Percentiles rank a stretch among this genome's conserved stretches.
Evolutionary conservation across 1,140 invertebrate genomes (phyloP).

Genomic region (Drosophila lacertosa): DNA sequence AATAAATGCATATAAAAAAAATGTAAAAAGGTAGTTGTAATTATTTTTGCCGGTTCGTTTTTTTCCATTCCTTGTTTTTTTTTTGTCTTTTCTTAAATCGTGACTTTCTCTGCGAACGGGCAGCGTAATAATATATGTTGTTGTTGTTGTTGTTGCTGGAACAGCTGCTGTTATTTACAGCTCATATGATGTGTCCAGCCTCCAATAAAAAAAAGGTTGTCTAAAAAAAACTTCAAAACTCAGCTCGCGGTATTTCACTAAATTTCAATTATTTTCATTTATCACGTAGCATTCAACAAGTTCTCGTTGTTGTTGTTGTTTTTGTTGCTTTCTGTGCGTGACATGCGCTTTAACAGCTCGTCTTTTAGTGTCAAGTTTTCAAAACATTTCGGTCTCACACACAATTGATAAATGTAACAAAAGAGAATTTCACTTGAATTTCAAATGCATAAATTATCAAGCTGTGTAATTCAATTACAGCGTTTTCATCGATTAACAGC

Average conservation of each 20-base stretch:
- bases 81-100: conserved; percentile 40
- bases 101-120: conserved; percentile 40
- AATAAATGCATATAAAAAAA: not conserved
- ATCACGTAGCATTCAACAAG: conserved; percentile 32
- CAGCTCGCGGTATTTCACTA: not conserved
- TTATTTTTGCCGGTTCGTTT: conserved; percentile 29
- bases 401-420: not conserved
- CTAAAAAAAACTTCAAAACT: no score
- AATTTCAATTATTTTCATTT: conserved; percentile 2
- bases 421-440: conserved; percentile 16
- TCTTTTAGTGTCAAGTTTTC: conserved; percentile 18
- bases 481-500: no score
- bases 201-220: conserved; percentile 5
- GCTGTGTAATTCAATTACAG: no score
- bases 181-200: conserved; percentile 16
- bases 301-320: conserved; percentile 22
- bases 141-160: conserved; percentile 2
- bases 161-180: conserved; percentile 2
- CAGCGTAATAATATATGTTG: conserved; percentile 34
- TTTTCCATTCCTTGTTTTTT: no score
- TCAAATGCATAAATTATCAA: not conserved
- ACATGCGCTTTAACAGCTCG: conserved; percentile 24
- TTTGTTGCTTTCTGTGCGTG: conserved; percentile 22
- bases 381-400: conserved; percentile 4
- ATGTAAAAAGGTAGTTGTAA: conserved; percentile 26